These are phyloP conservation scores for Troilus luridus DNA, from an alignment of 2,888 invertebrate species.

Conservation along the genomic window DNA sequence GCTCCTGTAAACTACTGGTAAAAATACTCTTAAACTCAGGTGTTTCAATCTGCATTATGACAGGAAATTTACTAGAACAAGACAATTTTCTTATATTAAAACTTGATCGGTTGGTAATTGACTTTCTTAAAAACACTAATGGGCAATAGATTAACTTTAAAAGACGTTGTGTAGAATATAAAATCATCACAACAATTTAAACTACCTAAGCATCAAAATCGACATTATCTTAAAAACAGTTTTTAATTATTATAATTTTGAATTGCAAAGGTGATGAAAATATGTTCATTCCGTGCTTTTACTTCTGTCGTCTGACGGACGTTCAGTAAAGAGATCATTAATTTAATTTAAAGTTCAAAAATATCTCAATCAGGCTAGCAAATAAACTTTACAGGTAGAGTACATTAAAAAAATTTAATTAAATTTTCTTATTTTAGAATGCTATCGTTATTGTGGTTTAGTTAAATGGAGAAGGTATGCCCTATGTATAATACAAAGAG, in stretches of 20 bases:
- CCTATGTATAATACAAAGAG: too few species aligned
- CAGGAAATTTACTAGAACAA: conserved; percentile 60
- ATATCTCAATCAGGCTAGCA: too few species aligned
- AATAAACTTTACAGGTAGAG: too few species aligned
- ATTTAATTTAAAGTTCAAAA: not conserved
- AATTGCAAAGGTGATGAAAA: not conserved
- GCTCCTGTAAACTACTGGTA: conserved; percentile 81
- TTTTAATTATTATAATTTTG: not conserved
- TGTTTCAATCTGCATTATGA: conserved; percentile 79
- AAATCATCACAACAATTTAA: conserved; percentile 13
- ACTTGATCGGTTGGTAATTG: not conserved
- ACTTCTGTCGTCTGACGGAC: too few species aligned
- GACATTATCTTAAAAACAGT: not conserved
- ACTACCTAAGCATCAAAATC: not conserved
- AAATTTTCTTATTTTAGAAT: too few species aligned
- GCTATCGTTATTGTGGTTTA: too few species aligned
- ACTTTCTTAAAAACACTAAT: not conserved
- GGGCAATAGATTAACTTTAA: not conserved
- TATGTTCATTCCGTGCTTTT: not conserved
- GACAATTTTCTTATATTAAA: not conserved
- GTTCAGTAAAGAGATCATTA: not conserved
- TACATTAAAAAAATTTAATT: too few species aligned
- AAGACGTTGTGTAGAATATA: not conserved
- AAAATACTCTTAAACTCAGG: conserved; percentile 85
- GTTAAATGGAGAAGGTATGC: too few species aligned